Conservation (phyloP, 2,888 invertebrate genomes). For the Herminia tarsipennalis region DNA sequence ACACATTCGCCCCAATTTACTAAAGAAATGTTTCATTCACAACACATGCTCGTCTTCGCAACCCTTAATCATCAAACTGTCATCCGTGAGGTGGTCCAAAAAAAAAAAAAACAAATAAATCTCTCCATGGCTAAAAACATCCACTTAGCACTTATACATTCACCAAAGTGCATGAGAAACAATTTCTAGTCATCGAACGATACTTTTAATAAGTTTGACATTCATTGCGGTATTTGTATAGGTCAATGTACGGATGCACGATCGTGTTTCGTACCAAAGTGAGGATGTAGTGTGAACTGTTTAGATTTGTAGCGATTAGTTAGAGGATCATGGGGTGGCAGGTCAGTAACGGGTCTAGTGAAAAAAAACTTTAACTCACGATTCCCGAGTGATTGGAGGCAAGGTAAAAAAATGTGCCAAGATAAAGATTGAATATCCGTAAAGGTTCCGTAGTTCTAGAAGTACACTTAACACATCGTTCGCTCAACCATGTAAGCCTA, state of each 20-base stretch:
- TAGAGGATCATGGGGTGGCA: conserved; percentile 52
- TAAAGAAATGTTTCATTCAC: conserved; percentile 42
- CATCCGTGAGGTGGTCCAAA: conserved; percentile 57
- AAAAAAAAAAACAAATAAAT: conserved; percentile 53
- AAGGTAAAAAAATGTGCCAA: conserved; percentile 64
- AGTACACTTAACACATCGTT: no score
- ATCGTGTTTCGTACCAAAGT: conserved; percentile 11
- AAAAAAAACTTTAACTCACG: conserved; percentile 75
- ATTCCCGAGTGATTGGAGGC: conserved; percentile 70
- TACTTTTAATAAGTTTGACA: conserved; percentile 9
- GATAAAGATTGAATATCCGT: conserved; percentile 32
- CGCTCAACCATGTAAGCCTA: no score
- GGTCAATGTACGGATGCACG: conserved; percentile 11
- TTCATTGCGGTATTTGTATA: conserved; percentile 38
- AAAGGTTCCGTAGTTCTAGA: conserved; percentile 43
- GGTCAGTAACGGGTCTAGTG: conserved; percentile 67
- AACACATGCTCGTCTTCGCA: conserved; percentile 50
- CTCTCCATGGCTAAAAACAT: conserved; percentile 47
- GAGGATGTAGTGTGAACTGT: conserved; percentile 42
- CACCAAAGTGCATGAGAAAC: conserved; percentile 43
- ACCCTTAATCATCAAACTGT: conserved; percentile 55
- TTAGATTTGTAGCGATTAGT: conserved; percentile 34
- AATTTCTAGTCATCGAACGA: conserved; percentile 14
- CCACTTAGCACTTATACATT: conserved; percentile 61
- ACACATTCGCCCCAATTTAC: conserved; percentile 35